Percentiles rank a stretch among this genome's conserved stretches.
These are phyloP conservation scores for Nymphicus hollandicus DNA, from an alignment of 2,113 vertebrate genomes.

Conservation along the genomic window DNA sequence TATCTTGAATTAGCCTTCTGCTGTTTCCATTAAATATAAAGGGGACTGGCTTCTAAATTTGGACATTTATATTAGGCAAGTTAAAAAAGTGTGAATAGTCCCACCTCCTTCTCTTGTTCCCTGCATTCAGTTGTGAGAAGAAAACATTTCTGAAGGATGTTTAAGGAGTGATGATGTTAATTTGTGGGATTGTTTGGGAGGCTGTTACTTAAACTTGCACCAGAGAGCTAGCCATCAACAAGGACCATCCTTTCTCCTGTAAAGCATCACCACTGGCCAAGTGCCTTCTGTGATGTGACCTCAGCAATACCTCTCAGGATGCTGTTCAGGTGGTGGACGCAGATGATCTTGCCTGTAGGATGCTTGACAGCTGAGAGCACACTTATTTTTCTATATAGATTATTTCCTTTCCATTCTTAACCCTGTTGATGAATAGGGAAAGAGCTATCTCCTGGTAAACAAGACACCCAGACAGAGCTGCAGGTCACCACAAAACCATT, in stretches of 20 bases:
- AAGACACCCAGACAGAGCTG: background rate
- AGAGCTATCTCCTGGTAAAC: background rate
- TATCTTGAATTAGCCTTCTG: background rate
- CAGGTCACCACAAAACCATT: background rate
- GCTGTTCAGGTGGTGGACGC: background rate
- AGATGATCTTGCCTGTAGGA: background rate
- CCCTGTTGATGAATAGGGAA: background rate
- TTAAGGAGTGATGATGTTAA: background rate
- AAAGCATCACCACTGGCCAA: background rate
- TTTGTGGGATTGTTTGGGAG: background rate
- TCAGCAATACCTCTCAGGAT: background rate
- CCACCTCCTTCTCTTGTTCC: background rate
- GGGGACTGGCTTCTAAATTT: background rate
- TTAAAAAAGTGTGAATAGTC: background rate
- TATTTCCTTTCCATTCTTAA: background rate
- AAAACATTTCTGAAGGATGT: background rate
- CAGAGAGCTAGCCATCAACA: background rate
- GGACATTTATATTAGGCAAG: background rate
- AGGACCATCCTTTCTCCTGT: background rate
- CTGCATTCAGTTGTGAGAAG: background rate
- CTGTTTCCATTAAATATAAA: background rate
- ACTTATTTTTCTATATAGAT: background rate
- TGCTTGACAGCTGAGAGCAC: background rate
- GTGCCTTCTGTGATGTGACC: background rate
- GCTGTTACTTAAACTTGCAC: background rate